Evolutionary conservation across 2,888 invertebrate genomes (phyloP).

Genomic region (Temnothorax unifasciatus): DNA sequence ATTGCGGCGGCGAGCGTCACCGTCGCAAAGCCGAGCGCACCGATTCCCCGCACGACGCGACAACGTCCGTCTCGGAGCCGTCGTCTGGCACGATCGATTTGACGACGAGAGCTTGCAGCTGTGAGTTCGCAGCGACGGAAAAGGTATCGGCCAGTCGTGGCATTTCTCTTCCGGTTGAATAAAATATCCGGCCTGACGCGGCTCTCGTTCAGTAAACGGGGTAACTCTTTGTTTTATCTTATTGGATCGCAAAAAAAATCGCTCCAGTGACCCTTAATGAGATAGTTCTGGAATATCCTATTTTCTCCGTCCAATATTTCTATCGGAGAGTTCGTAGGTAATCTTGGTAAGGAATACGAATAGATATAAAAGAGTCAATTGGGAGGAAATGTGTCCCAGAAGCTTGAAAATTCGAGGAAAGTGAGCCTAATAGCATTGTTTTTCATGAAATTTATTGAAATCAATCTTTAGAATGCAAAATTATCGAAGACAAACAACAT

Average conservation of each 20-base stretch:
- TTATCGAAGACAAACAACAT: not conserved
- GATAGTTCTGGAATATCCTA: not conserved
- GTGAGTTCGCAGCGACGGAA: slow-evolving; percentile 37
- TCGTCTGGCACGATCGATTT: slow-evolving; percentile 51
- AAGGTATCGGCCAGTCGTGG: slow-evolving; percentile 59
- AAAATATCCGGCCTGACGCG: slow-evolving; percentile 41
- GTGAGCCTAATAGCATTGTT: not conserved
- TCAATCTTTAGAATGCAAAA: not conserved
- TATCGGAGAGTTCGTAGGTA: not conserved
- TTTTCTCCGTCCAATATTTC: not conserved
- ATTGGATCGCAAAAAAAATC: not conserved
- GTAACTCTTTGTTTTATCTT: not conserved
- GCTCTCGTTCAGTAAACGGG: not conserved
- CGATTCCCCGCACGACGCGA: slow-evolving; percentile 36
- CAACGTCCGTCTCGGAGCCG: slow-evolving; percentile 29
- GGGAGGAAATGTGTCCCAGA: not conserved
- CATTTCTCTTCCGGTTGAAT: slow-evolving; percentile 40
- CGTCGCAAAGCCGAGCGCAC: slow-evolving; percentile 22
- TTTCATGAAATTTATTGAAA: not conserved
- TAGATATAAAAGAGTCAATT: not conserved
- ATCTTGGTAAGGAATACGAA: not conserved
- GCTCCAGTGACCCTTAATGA: not conserved
- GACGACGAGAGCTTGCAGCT: not conserved
- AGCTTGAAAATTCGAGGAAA: not conserved
- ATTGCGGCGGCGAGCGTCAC: slow-evolving; percentile 75